Base-by-base conservation (phyloP, 2,797 vertebrate species). In the Setipinna tenuifilis region DNA sequence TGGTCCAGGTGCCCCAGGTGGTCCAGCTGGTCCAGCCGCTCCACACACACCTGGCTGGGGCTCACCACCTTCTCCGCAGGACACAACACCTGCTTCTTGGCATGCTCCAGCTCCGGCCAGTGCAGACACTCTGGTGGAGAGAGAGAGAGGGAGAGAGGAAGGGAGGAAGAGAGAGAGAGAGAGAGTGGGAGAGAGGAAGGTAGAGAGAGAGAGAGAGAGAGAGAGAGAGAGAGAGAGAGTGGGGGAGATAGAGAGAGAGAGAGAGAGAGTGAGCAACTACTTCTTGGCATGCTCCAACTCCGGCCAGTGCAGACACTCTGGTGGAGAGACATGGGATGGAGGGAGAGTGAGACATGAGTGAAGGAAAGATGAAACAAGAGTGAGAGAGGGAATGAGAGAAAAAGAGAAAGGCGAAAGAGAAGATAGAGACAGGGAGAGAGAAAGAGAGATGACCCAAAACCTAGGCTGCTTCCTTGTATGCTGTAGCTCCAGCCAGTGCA, bases 241-340 rank as follows among this genome's bases (percentile, higher is more conserved):
- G 48, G 83, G 0, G 84, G 83, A 17, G 78, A 87, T 68, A 75
- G 83, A 50, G 41, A 59, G 19, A n/a, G 31, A 59, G 84, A 82
- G 41, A 50, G 82, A 71, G 50, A 54, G 50, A 82, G 68, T 3
- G 50, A 54, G 50, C 1, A 14, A 54, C 0, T 9, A 9, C 93
- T 96, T 97, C 91, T 95, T 96, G 57, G 97, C 95, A 91, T 96
- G 93, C 88, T 99, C 97, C 86, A 94, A 93, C 85, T 98, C 93
- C 75, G 96, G 97, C 97, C 97, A 97, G 90, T 96, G 97, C 91
- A 98, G 97, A 86, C 94, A 95, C 93, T 98, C 98, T 99, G 9
- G 94, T 59, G 88, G 90, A 84, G 54, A 86, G 85, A 54, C 46
- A n/a, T n/a, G 50, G 9, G 7, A 54, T 9, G 9, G 7, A 89